These are phyloP conservation scores for Calameuta idolon DNA, from an alignment of 2,888 invertebrate genomes.

Conservation along the genomic window DNA sequence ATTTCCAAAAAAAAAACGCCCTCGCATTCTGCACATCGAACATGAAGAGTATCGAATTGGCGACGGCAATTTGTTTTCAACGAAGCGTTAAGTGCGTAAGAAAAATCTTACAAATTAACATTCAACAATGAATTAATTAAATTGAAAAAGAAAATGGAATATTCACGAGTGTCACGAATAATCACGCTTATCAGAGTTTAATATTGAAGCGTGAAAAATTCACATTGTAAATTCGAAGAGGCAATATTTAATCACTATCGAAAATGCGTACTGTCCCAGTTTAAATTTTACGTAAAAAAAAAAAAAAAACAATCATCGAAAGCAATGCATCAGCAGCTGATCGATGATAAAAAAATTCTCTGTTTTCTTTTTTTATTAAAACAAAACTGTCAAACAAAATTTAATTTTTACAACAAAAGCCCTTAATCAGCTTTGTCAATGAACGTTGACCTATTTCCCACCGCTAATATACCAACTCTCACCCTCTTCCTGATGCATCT, in stretches of 20 bases:
- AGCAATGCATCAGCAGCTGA: no score
- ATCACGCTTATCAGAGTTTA: not conserved
- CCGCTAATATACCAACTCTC: constrained; percentile 40
- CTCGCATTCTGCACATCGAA: not conserved
- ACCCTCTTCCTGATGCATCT: constrained; percentile 42
- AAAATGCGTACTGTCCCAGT: not conserved
- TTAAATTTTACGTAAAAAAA: not conserved
- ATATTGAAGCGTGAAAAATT: not conserved
- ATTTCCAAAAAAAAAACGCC: not conserved
- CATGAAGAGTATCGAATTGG: not conserved
- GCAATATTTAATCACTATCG: constrained; percentile 21
- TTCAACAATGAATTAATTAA: not conserved
- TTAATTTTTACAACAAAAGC: not conserved
- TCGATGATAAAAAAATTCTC: no score
- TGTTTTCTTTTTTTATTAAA: not conserved
- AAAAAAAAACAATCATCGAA: no score
- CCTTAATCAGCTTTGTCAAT: constrained; percentile 44
- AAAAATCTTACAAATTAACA: not conserved
- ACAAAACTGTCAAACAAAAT: not conserved
- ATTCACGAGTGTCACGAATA: not conserved
- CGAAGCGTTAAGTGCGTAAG: not conserved
- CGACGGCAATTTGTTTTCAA: not conserved
- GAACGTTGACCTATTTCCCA: constrained; percentile 28
- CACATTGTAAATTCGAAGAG: constrained; percentile 1
- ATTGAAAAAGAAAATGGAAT: not conserved